Conservation (phyloP, 2,113 vertebrate species). For the Lipophrys pholis region DNA sequence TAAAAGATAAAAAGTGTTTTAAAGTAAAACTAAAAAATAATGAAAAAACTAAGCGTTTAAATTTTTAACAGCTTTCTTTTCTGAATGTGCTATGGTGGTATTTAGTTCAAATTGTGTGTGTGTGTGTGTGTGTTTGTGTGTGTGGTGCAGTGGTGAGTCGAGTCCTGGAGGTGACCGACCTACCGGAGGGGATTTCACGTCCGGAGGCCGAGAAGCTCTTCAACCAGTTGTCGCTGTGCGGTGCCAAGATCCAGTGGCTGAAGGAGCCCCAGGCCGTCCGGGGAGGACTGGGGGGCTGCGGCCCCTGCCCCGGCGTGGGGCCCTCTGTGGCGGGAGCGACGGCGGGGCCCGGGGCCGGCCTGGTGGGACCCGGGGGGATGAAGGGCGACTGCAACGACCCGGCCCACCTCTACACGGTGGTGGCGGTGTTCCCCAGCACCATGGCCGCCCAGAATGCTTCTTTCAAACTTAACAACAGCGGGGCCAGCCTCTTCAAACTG, state of each 20-base stretch:
- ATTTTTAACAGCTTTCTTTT: too few species aligned
- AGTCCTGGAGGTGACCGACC: conserved; percentile 96
- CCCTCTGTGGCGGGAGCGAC: conserved; percentile 34
- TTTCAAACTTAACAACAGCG: conserved; percentile 97
- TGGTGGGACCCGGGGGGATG: conserved; percentile 70
- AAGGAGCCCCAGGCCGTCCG: conserved; percentile 90
- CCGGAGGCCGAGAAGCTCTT: conserved; percentile 97
- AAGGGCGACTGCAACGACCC: conserved; percentile 87
- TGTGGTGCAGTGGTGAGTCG: conserved; percentile 89
- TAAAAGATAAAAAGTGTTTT: too few species aligned
- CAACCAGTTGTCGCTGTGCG: conserved; percentile 95
- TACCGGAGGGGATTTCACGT: conserved; percentile 96
- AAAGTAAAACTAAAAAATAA: too few species aligned
- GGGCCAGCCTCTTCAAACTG: conserved; percentile 95
- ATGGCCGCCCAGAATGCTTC: conserved; percentile 97
- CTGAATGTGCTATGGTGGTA: too few species aligned
- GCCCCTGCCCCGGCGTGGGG: conserved; percentile 53
- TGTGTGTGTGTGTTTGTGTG: too few species aligned
- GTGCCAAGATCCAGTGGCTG: conserved; percentile 99
- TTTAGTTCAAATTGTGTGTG: too few species aligned
- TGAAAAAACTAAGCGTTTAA: too few species aligned
- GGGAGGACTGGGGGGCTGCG: conserved; percentile 57
- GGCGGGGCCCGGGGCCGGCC: conserved; percentile 48
- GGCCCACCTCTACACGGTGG: conserved; percentile 96
- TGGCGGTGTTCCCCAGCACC: conserved; percentile 97